Evolutionary conservation across 2,888 invertebrate genomes (phyloP).

Genomic region (Chaitophorus viminalis): DNA sequence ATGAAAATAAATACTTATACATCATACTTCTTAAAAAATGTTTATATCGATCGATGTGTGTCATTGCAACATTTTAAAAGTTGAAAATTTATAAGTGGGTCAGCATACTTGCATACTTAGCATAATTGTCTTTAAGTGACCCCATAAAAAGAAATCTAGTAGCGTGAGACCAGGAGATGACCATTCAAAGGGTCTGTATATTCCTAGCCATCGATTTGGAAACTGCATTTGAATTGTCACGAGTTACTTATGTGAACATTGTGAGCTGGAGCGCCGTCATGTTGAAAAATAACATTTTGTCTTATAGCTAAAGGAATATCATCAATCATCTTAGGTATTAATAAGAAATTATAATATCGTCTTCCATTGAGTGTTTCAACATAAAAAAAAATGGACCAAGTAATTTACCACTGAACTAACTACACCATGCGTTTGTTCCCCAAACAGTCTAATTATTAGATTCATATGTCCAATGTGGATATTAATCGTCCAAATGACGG

Average conservation of each 20-base stretch:
- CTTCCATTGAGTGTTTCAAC: background rate
- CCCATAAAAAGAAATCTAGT: no score
- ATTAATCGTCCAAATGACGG: background rate
- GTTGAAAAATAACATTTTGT: background rate
- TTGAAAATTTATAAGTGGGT: no score
- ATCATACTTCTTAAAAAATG: no score
- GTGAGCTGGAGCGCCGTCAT: background rate
- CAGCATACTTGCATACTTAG: no score
- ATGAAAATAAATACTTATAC: no score
- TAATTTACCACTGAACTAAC: conserved; percentile 9
- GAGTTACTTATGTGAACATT: background rate
- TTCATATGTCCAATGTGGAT: conserved; percentile 28
- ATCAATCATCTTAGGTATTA: background rate
- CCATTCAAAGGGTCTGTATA: no score
- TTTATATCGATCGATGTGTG: no score
- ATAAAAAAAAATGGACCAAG: conserved; percentile 24
- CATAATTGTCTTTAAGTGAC: no score
- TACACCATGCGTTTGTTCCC: conserved; percentile 10
- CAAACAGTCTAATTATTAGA: conserved; percentile 8
- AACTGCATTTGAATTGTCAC: no score
- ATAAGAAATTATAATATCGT: background rate
- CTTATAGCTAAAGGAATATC: conserved; percentile 5
- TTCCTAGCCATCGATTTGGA: no score
- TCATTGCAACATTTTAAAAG: no score
- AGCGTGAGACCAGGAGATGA: no score